Conservation (phyloP, 2,888 invertebrate genomes). For the Cyclophora albipunctata region DNA sequence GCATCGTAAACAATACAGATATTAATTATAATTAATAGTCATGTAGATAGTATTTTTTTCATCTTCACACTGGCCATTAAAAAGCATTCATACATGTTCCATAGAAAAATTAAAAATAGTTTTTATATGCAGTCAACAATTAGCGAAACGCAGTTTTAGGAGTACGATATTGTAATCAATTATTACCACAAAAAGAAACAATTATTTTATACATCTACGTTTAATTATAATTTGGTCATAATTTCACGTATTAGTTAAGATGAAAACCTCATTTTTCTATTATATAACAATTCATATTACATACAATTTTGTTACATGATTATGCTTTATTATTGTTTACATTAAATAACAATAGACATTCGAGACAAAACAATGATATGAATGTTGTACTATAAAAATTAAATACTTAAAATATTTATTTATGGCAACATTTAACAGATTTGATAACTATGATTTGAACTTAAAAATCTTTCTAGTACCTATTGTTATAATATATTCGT, state of each 20-base stretch:
- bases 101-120: constrained; percentile 13
- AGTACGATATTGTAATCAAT: neutral
- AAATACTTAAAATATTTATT: neutral
- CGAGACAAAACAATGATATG: neutral
- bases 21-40: constrained; percentile 20
- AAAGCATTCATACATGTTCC: too few species aligned
- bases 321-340: constrained; percentile 18
- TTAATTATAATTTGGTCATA: too few species aligned
- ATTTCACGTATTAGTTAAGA: too few species aligned
- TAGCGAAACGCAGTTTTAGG: constrained; percentile 26
- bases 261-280: too few species aligned
- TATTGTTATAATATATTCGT: too few species aligned
- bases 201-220: too few species aligned
- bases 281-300: neutral
- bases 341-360: constrained; percentile 4
- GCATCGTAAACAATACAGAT: constrained; percentile 44
- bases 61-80: constrained; percentile 14
- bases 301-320: constrained; percentile 7
- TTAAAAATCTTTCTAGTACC: too few species aligned
- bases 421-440: neutral
- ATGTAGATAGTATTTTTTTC: constrained; percentile 21
- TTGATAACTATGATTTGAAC: too few species aligned
- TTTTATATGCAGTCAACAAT: constrained; percentile 34
- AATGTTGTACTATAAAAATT: constrained; percentile 1
- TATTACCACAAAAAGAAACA: too few species aligned